Evolutionary conservation across 2,888 invertebrate species (phyloP).

Genomic region (Imbricaverruca yamaguchii): DNA sequence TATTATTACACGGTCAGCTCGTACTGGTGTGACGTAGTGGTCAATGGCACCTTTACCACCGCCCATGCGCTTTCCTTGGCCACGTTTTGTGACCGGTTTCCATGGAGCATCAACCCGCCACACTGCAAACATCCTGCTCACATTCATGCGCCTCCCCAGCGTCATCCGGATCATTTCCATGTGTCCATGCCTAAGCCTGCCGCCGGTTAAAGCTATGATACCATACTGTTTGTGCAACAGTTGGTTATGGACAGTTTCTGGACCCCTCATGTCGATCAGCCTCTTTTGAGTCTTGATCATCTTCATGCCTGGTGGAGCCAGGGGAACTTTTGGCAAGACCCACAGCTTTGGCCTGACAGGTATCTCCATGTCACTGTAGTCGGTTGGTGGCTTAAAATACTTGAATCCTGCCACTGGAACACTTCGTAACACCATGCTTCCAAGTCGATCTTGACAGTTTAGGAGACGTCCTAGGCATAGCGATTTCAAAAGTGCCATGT

Average conservation of each 20-base stretch:
- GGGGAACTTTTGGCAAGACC: slow-evolving; percentile 28
- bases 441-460: no score
- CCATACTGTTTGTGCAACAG: slow-evolving; percentile 88
- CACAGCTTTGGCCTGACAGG: slow-evolving; percentile 29
- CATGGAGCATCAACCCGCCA: slow-evolving; percentile 94
- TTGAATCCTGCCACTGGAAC: background rate
- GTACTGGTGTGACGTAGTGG: slow-evolving; percentile 90
- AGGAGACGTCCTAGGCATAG: no score
- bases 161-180: slow-evolving; percentile 78
- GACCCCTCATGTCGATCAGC: slow-evolving; percentile 79
- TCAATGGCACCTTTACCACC: slow-evolving; percentile 93
- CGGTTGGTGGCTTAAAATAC: slow-evolving; percentile 6
- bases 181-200: slow-evolving; percentile 68
- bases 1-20: slow-evolving; percentile 78
- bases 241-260: slow-evolving; percentile 74
- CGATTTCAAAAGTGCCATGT: no score
- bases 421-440: background rate
- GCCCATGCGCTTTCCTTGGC: slow-evolving; percentile 86
- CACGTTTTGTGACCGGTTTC: slow-evolving; percentile 82
- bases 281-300: slow-evolving; percentile 79
- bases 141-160: slow-evolving; percentile 69
- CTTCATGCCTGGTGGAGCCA: slow-evolving; percentile 42
- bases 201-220: slow-evolving; percentile 75
- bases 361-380: slow-evolving; percentile 24
- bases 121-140: slow-evolving; percentile 77